Evolutionary conservation across 2,113 vertebrate species (phyloP).

Genomic region (Phocoena phocoena): DNA sequence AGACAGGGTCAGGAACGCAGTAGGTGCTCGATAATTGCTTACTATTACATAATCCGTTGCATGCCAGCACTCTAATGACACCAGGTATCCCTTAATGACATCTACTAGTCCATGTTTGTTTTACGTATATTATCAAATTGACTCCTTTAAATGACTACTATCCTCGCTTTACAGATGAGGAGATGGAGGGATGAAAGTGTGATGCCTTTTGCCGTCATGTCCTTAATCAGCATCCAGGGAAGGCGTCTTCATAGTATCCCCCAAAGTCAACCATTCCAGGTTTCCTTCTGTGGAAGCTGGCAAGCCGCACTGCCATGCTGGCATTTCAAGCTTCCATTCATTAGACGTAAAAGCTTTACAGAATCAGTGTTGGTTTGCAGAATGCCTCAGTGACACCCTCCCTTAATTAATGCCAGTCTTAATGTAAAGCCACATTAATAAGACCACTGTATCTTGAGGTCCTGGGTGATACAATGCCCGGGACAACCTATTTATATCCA

Average conservation of each 20-base stretch:
- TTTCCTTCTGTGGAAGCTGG: not conserved
- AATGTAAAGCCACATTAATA: constrained; percentile 80
- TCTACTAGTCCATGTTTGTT: not conserved
- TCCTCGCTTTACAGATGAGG: not conserved
- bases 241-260: not conserved
- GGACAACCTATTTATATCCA: constrained; percentile 82
- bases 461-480: constrained; percentile 72
- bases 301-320: not conserved
- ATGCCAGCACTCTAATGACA: not conserved
- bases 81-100: not conserved
- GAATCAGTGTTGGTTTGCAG: constrained; percentile 68
- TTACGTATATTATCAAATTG: not conserved
- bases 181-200: not conserved
- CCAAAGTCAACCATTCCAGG: not conserved
- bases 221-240: not conserved
- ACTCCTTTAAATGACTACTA: not conserved
- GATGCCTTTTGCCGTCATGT: not conserved
- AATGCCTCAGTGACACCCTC: constrained; percentile 78
- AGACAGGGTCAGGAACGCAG: not conserved
- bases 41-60: not conserved
- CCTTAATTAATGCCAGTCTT: constrained; percentile 83
- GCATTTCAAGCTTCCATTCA: not conserved
- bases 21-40: not conserved
- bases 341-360: not conserved
- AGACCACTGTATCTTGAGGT: constrained; percentile 77